phyloP scores from a whole-genome alignment of 2,797 vertebrate genomes.

The Sebastes dallii region DNA sequence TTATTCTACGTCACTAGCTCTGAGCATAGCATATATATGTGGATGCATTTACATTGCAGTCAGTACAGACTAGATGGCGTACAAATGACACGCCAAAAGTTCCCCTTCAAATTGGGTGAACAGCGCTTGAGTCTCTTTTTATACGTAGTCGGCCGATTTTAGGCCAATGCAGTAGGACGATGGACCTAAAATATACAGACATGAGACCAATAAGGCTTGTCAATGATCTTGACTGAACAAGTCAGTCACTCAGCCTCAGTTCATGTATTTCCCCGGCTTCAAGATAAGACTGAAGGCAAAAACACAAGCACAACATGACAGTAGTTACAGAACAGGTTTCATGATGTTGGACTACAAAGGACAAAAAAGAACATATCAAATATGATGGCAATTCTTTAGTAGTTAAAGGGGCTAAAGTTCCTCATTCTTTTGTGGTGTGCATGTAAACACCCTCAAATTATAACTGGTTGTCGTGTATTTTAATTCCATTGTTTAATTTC shows the following conservation, averaged over 20 bases:
- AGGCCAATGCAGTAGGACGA: not conserved
- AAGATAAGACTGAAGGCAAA: not conserved
- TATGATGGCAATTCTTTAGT: not conserved
- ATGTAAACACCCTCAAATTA: not conserved
- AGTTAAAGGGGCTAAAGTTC: not conserved
- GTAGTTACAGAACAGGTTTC: not conserved
- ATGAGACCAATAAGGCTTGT: not conserved
- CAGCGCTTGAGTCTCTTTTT: not conserved
- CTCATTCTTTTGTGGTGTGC: not conserved
- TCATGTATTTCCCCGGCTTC: not conserved
- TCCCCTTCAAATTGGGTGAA: not conserved
- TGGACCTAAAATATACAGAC: not conserved
- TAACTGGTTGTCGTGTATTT: not conserved
- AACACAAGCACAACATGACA: not conserved
- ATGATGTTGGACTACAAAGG: not conserved
- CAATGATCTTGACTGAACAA: not conserved
- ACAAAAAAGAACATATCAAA: not conserved
- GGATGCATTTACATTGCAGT: no score
- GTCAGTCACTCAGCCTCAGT: not conserved
- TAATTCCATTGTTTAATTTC: not conserved
- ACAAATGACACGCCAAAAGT: no score
- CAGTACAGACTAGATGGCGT: no score
- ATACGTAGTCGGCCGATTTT: not conserved
- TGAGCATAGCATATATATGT: no score
- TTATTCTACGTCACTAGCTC: no score